Evolutionary conservation across 2,888 invertebrate species (phyloP).

Genomic region (Spatulosminthurus flaviceps): DNA sequence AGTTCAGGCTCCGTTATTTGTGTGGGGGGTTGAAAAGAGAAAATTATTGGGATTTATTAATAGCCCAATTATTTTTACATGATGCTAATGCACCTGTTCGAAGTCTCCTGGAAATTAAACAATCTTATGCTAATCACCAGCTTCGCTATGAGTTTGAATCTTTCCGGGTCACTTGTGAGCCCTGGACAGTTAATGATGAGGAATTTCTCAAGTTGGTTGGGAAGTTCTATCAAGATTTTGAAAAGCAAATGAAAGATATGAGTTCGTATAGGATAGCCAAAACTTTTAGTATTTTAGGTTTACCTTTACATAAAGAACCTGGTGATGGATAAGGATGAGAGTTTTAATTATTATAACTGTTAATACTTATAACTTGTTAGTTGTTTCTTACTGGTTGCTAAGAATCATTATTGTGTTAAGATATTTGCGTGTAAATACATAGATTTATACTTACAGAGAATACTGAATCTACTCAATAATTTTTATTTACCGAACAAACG

Average conservation of each 20-base stretch:
- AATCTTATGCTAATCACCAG: conserved; percentile 32
- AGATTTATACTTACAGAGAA: no score
- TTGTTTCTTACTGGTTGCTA: no score
- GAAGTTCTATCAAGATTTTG: conserved; percentile 38
- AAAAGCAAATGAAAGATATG: conserved; percentile 41
- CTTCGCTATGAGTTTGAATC: conserved; percentile 40
- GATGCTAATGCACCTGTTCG: neutral
- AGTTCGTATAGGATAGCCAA: conserved; percentile 45
- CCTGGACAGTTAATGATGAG: neutral
- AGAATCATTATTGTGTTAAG: no score
- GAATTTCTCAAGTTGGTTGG: conserved; percentile 25
- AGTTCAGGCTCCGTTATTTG: conserved; percentile 10
- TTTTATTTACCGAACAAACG: no score
- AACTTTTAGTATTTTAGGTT: conserved; percentile 30
- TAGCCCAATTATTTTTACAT: conserved; percentile 19
- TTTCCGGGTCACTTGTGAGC: conserved; percentile 34
- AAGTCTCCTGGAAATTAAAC: conserved; percentile 37
- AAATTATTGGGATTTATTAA: conserved; percentile 41
- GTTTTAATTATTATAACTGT: no score
- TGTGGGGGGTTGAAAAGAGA: neutral
- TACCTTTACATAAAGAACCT: conserved; percentile 9
- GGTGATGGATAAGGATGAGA: conserved; percentile 32
- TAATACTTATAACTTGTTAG: no score
- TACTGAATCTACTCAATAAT: no score
- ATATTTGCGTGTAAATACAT: no score